Evolutionary conservation across 2,113 vertebrate species (phyloP), one percentile per base, ranked within the genome.

Genomic region (Periophthalmus modestus): DNA sequence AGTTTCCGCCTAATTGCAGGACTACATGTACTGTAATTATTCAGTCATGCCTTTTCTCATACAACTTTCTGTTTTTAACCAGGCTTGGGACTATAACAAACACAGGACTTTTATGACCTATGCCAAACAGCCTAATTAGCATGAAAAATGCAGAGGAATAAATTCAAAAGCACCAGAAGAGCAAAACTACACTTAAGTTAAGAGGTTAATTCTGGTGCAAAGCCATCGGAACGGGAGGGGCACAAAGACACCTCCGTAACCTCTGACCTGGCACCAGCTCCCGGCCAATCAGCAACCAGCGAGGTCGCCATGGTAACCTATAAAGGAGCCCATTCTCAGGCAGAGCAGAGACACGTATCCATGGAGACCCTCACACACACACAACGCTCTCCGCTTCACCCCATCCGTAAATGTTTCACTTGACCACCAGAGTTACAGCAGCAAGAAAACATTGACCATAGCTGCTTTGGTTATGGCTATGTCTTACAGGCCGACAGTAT

Each of bases 331-430:
- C 80, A 91, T 92, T 92, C 89, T 92, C 85, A 89, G 74, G 69
- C 89, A 84, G 87, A 86, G 88, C 91, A 91, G 88, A 91, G 83
- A 82, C 85, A 85, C 83, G 87, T 92, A 85, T 83, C 90, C 90
- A 92, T 89, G 89, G 91, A 82, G 80, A 90, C 87, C 74, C 78
- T 77, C 73, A 85, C 85, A 87, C 83, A 77, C 24, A 81, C 74
- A 71, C 55, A 58, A 54, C 52, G 71, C 72, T 72, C 73, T 55
- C 72, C 80, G 23, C 59, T 61, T 78, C 75, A 77, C 36, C 54
- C 71, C 28, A 9, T 77, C 15, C 18, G 34, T 65, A 65, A 65
- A 65, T 65, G 39, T 67, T 48, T 67, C 73, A 82, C 63, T 78
- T 71, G 73, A 77, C 71, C 39, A 65, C 43, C 67, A 65, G 68